These are phyloP conservation scores for Leguminivora glycinivorella DNA, from an alignment of 1,140 invertebrate species.

Conservation along the genomic window DNA sequence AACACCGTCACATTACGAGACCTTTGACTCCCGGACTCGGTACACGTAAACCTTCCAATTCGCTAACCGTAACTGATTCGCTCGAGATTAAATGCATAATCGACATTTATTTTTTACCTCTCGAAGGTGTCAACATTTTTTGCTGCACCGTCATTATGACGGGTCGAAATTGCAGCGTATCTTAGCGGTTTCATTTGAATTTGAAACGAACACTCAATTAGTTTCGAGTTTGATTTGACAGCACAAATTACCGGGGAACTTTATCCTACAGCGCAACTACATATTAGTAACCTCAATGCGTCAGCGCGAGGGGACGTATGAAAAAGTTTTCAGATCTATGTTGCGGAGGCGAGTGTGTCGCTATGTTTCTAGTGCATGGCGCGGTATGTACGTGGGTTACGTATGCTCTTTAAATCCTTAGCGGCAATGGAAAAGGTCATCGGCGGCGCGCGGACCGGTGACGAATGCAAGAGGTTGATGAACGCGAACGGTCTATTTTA, in stretches of 20 bases:
- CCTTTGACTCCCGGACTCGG: conserved; percentile 41
- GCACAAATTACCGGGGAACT: conserved; percentile 56
- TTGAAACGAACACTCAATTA: conserved; percentile 65
- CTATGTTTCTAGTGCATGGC: conserved; percentile 1
- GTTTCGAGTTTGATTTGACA: conserved; percentile 69
- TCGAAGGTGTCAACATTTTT: conserved; percentile 63
- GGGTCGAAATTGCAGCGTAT: conserved; percentile 59
- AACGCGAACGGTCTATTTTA: conserved; percentile 74
- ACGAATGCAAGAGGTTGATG: conserved; percentile 75
- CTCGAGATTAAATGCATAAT: conserved; percentile 58
- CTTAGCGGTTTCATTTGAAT: conserved; percentile 55
- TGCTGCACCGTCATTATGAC: conserved; percentile 66
- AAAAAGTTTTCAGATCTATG: conserved; percentile 12
- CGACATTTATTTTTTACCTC: conserved; percentile 54
- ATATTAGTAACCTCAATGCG: conserved; percentile 39
- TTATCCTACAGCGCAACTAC: conserved; percentile 32
- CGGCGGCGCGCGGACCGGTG: conserved; percentile 48
- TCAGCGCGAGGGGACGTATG: conserved; percentile 24
- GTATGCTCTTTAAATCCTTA: conserved; percentile 11
- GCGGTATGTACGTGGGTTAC: background rate
- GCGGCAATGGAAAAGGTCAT: conserved; percentile 60
- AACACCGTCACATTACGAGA: conserved; percentile 50
- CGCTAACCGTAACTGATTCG: conserved; percentile 51
- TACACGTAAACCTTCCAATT: conserved; percentile 35
- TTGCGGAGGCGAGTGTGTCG: background rate